Conservation (phyloP, 37 sponge, comb jelly and placozoan species). For the Agelas oroides region DNA sequence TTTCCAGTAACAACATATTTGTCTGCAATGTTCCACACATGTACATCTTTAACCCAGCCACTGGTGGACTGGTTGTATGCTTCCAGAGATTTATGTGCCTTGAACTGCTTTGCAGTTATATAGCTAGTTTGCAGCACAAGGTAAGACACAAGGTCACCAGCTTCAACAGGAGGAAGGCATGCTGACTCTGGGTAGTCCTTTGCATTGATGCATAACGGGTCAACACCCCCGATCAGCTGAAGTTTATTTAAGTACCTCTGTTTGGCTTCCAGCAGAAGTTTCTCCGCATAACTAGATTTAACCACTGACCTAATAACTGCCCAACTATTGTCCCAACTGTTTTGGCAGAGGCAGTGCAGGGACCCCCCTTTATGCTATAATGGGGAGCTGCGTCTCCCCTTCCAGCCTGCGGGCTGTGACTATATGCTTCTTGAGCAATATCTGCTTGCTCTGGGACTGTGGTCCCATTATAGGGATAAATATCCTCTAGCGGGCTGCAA, state of each 20-base stretch:
- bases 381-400: no score
- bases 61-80: conserved; percentile 31
- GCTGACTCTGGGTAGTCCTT: background rate
- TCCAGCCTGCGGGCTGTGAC: no score
- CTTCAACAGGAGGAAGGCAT: background rate
- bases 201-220: background rate
- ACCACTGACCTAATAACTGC: background rate
- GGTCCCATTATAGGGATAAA: no score
- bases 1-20: background rate
- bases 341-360: background rate
- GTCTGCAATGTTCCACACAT: background rate
- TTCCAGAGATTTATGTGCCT: conserved; percentile 20
- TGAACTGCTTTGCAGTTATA: conserved; percentile 16
- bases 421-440: no score
- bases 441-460: no score
- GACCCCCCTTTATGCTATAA: background rate
- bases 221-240: background rate
- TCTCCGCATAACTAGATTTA: background rate
- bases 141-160: background rate
- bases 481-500: no score
- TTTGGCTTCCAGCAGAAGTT: background rate
- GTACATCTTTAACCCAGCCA: conserved; percentile 30
- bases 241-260: background rate
- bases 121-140: conserved; percentile 28
- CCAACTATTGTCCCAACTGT: background rate